A percentile compares a stretch with the other conserved stretches of the same genome.
Evolutionary conservation across 2,113 vertebrate species (phyloP).

Genomic region (Opisthocomus hoazin): DNA sequence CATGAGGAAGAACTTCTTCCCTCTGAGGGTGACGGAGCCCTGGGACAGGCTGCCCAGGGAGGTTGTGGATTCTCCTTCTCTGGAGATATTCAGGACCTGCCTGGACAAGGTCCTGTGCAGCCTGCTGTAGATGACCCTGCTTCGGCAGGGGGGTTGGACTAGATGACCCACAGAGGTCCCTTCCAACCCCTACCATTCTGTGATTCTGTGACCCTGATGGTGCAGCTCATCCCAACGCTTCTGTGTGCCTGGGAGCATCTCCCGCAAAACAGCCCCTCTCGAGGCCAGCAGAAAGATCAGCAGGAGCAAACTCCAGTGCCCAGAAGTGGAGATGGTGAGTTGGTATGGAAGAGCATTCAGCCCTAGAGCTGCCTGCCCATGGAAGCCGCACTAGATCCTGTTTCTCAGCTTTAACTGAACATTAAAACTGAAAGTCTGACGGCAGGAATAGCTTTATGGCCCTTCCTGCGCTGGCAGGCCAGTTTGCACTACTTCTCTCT

Average conservation of each 20-base stretch:
- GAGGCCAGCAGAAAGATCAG: neutral
- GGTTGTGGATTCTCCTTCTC: too few species aligned
- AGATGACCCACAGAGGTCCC: too few species aligned
- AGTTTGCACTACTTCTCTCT: neutral
- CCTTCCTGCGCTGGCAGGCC: fast-evolving
- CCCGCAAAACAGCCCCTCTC: neutral
- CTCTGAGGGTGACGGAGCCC: too few species aligned
- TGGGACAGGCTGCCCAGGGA: too few species aligned
- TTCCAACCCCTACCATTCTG: too few species aligned
- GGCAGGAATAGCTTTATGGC: neutral
- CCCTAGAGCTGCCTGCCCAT: neutral
- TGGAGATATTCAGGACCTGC: too few species aligned
- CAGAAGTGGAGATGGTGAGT: fast-evolving
- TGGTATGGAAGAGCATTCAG: neutral
- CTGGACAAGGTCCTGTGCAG: too few species aligned
- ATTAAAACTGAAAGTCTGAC: neutral
- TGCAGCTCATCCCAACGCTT: fast-evolving
- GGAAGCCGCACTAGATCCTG: neutral
- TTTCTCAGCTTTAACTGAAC: neutral
- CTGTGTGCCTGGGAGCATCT: neutral
- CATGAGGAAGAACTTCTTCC: too few species aligned
- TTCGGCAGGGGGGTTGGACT: too few species aligned
- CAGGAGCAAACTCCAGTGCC: fast-evolving
- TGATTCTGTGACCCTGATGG: neutral
- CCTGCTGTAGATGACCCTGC: too few species aligned